These are phyloP conservation scores for Gasterosteus nipponicus DNA, from an alignment of 2,113 vertebrate genomes.

Conservation along the genomic window DNA sequence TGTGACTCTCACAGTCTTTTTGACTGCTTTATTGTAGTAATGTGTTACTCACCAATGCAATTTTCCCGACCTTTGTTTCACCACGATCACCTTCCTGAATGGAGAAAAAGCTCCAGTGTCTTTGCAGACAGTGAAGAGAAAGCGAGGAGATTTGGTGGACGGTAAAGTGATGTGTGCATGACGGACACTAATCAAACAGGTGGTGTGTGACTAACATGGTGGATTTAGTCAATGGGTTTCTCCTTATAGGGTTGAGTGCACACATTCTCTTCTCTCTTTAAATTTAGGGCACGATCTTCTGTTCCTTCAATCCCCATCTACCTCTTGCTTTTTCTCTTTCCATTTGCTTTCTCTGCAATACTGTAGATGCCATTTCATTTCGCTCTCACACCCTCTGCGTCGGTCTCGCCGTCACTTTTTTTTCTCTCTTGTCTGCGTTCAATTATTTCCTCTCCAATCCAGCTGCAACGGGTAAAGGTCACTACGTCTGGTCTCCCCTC, in stretches of 20 bases:
- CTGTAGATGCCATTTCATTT: constrained; percentile 16
- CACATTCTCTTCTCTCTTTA: neutral
- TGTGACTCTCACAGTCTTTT: constrained; percentile 13
- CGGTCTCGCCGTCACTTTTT: neutral
- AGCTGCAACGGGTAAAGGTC: constrained; percentile 66
- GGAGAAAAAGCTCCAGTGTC: constrained; percentile 1
- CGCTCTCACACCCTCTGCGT: constrained; percentile 12
- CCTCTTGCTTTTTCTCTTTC: neutral
- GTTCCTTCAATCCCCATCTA: neutral
- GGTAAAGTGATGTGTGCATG: neutral
- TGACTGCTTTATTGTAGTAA: constrained; percentile 15
- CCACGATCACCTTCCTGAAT: constrained; percentile 38
- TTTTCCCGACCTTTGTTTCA: constrained; percentile 39
- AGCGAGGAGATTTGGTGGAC: constrained; percentile 6
- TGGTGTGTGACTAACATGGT: neutral
- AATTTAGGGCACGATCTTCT: neutral
- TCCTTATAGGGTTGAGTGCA: neutral
- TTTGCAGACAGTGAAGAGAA: constrained; percentile 7
- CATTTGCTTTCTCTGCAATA: constrained; percentile 16
- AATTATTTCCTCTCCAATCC: constrained; percentile 17
- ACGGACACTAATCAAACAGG: neutral
- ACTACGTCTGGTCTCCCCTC: constrained; percentile 45
- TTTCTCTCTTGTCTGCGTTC: constrained; percentile 12
- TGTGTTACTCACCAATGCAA: neutral
- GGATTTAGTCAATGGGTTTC: neutral